These are phyloP conservation scores for Odocoileus virginianus DNA, from an alignment of 2,113 vertebrate species.

Conservation along the genomic window DNA sequence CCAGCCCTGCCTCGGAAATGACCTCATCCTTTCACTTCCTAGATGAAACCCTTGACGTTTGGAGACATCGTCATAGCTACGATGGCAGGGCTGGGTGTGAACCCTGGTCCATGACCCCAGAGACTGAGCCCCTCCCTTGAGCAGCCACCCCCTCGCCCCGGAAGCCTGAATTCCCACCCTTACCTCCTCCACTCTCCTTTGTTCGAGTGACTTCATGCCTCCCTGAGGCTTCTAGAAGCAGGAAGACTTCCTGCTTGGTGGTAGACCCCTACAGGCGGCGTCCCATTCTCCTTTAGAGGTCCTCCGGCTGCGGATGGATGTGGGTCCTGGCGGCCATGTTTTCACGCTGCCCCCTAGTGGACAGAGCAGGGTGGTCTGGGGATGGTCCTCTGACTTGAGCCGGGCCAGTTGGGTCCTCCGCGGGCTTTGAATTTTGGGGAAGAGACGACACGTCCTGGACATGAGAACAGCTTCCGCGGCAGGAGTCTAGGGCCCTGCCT, in stretches of 20 bases:
- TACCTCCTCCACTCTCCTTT: fast-evolving
- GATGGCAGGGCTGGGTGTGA: not conserved
- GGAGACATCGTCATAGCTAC: not conserved
- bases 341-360: not conserved
- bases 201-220: not conserved
- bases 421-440: not conserved
- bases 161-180: fast-evolving
- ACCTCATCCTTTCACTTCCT: no score
- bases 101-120: no score
- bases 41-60: no score
- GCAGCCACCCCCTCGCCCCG: fast-evolving
- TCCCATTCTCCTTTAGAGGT: not conserved
- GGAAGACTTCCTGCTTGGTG: not conserved
- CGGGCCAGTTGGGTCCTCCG: not conserved
- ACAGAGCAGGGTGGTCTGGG: no score
- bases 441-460: fast-evolving
- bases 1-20: not conserved
- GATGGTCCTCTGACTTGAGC: not conserved
- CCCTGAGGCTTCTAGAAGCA: no score
- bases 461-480: fast-evolving
- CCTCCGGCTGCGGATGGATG: fast-evolving
- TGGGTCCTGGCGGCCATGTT: not conserved
- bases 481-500: no score
- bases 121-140: not conserved
- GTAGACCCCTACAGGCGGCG: fast-evolving